A percentile compares a stretch with the other conserved stretches of the same genome.
phyloP scores from a whole-genome alignment of 2,113 vertebrate species.

The Pangasianodon gigas region DNA sequence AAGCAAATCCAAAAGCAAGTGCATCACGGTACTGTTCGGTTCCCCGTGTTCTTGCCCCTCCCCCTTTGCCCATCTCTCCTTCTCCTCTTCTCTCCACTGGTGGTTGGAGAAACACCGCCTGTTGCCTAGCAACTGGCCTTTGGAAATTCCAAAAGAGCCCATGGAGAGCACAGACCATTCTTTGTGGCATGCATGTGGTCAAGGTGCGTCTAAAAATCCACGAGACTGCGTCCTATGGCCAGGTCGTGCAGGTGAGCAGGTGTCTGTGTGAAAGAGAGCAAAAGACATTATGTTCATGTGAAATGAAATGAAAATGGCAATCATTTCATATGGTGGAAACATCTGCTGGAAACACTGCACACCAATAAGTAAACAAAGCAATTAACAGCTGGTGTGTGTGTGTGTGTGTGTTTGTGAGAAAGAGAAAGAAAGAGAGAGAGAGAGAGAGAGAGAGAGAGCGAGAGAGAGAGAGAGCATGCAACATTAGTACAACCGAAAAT shows the following conservation, averaged over 20 bases:
- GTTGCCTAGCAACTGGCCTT: conserved; percentile 64
- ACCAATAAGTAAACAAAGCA: conserved; percentile 2
- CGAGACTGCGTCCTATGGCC: background rate
- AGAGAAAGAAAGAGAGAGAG: no score
- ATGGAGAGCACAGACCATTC: conserved; percentile 43
- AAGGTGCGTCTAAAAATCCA: conserved; percentile 23
- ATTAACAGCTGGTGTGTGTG: conserved; percentile 18
- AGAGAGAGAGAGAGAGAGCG: background rate
- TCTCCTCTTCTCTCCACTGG: conserved; percentile 35
- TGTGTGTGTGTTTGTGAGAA: conserved; percentile 36
- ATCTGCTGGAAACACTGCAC: conserved; percentile 15
- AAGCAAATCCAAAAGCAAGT: conserved; percentile 5
- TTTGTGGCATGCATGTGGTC: conserved; percentile 25
- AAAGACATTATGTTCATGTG: background rate
- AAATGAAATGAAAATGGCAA: background rate
- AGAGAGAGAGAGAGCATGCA: background rate
- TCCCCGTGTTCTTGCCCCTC: background rate
- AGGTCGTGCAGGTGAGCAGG: conserved; percentile 28
- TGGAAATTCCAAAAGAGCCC: conserved; percentile 60
- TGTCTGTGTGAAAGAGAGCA: conserved; percentile 25
- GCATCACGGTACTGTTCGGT: background rate
- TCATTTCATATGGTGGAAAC: conserved; percentile 5
- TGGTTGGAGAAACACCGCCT: conserved; percentile 55
- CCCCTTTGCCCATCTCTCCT: conserved; percentile 22
- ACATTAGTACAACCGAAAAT: background rate